Conservation (phyloP, 2,797 vertebrate species). For the Poeciliopsis paucimaculata region DNA sequence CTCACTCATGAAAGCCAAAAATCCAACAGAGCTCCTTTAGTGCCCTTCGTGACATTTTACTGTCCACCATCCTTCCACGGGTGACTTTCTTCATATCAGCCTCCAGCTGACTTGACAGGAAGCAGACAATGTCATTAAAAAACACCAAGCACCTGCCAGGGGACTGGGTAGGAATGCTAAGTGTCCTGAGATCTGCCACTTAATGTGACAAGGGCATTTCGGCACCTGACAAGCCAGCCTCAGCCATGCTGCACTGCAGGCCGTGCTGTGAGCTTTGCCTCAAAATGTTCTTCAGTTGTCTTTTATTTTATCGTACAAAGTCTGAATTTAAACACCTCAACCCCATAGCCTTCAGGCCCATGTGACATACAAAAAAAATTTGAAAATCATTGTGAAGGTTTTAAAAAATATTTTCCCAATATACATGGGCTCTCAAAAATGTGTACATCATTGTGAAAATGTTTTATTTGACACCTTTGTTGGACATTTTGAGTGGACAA, state of each 20-base stretch:
- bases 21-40: constrained; percentile 29
- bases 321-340: constrained; percentile 22
- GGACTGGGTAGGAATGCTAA: constrained; percentile 64
- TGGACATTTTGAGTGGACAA: not conserved
- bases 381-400: not conserved
- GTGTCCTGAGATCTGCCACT: constrained; percentile 68
- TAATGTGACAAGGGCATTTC: constrained; percentile 75
- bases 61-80: constrained; percentile 56
- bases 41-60: constrained; percentile 56
- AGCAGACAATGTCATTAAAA: constrained; percentile 74
- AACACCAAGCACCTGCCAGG: constrained; percentile 62
- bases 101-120: constrained; percentile 70
- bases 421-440: not conserved
- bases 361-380: not conserved
- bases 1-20: constrained; percentile 14
- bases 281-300: constrained; percentile 49
- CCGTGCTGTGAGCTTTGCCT: constrained; percentile 53
- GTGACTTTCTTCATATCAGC: constrained; percentile 66
- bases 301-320: constrained; percentile 3
- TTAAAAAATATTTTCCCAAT: not conserved
- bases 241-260: constrained; percentile 34
- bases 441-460: not conserved
- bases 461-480: not conserved
- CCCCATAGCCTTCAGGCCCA: not conserved
- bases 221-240: constrained; percentile 51